These are phyloP conservation scores for Lasioglossum villosulum DNA, from an alignment of 2,888 invertebrate genomes.

Conservation along the genomic window DNA sequence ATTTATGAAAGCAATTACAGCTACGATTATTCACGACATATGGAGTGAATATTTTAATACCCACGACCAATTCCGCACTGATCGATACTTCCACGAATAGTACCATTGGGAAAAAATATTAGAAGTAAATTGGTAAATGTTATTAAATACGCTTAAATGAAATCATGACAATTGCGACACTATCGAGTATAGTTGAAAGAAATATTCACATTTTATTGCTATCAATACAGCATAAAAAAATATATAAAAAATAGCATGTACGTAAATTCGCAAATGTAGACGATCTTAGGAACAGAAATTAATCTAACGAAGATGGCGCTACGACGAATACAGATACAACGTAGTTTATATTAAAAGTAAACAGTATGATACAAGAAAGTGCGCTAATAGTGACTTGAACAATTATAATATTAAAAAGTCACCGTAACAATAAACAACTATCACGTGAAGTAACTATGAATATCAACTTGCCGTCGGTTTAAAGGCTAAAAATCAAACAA, in stretches of 20 bases:
- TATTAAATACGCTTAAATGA: background rate
- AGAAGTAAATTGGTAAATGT: background rate
- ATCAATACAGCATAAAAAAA: background rate
- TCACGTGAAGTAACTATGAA: background rate
- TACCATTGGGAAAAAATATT: background rate
- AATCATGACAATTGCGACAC: background rate
- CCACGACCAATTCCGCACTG: background rate
- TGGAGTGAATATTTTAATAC: background rate
- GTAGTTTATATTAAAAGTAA: background rate
- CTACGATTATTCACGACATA: background rate
- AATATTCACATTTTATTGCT: background rate
- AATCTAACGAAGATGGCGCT: background rate
- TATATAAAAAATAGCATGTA: background rate
- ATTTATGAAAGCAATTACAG: background rate
- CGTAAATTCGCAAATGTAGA: background rate
- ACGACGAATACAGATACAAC: background rate
- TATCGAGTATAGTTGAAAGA: background rate
- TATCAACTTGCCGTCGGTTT: background rate
- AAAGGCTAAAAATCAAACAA: background rate
- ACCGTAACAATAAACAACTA: background rate
- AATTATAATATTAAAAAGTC: background rate
- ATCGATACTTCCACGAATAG: background rate
- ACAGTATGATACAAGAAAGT: background rate
- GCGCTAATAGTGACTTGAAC: background rate
- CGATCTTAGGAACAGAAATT: background rate